These are phyloP conservation scores for Brenthis ino DNA, from an alignment of 2,888 invertebrate genomes.

Conservation along the genomic window DNA sequence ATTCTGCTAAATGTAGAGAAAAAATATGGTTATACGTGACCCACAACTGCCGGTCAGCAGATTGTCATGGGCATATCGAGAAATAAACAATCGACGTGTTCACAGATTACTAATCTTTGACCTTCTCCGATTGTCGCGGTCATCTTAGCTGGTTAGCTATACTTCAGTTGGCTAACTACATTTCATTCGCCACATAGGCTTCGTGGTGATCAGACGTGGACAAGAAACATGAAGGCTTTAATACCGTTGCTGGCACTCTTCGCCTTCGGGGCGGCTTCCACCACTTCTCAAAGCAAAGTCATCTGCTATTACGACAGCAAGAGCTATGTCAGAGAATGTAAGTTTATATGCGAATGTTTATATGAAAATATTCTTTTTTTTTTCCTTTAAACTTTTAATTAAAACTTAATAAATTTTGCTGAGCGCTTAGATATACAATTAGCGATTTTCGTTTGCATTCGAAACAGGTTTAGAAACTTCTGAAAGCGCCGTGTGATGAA, in stretches of 20 bases:
- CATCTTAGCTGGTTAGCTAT: slow-evolving; percentile 26
- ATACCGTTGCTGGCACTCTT: slow-evolving; percentile 58
- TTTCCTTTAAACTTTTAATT: background rate
- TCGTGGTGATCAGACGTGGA: slow-evolving; percentile 61
- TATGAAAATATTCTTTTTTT: background rate
- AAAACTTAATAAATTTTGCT: slow-evolving; percentile 17
- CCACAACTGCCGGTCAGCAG: slow-evolving; percentile 32
- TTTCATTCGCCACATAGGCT: slow-evolving; percentile 66
- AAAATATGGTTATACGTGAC: slow-evolving; percentile 24
- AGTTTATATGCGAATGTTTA: slow-evolving; percentile 59
- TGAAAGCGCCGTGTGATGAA: slow-evolving; percentile 21
- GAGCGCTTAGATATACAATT: slow-evolving; percentile 26
- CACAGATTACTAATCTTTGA: slow-evolving; percentile 45
- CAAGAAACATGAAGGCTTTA: slow-evolving; percentile 57
- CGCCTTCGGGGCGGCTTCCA: slow-evolving; percentile 56
- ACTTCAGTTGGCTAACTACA: slow-evolving; percentile 32
- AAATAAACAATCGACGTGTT: slow-evolving; percentile 36
- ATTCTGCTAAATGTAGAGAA: background rate
- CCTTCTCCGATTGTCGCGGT: slow-evolving; percentile 40
- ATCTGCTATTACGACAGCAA: slow-evolving; percentile 88
- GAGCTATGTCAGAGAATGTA: slow-evolving; percentile 86
- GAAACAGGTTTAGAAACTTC: slow-evolving; percentile 17
- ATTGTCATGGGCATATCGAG: slow-evolving; percentile 36
- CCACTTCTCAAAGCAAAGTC: slow-evolving; percentile 81
- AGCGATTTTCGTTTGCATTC: slow-evolving; percentile 24